phyloP scores from a whole-genome alignment of 2,888 invertebrate genomes.

The Capitulum mitella region DNA sequence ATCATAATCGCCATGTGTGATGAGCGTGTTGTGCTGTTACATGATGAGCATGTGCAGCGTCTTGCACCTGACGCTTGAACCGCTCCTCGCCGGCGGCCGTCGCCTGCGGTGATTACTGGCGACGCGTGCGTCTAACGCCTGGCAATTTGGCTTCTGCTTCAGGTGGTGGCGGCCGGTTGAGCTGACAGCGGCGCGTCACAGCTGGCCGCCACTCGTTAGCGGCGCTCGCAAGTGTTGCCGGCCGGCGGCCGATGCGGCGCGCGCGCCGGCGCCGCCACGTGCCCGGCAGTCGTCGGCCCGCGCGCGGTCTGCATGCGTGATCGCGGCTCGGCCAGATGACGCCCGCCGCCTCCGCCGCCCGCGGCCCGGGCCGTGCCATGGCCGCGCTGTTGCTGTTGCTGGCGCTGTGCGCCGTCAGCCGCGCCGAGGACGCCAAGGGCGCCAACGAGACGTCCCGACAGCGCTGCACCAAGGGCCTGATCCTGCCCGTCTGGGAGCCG shows the following conservation, averaged over 20 bases:
- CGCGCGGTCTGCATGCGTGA: constrained; percentile 27
- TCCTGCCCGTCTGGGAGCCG: constrained; percentile 86
- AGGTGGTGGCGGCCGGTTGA: neutral
- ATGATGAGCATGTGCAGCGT: too few species aligned
- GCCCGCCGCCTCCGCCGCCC: constrained; percentile 28
- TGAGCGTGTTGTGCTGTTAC: too few species aligned
- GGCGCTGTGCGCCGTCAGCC: constrained; percentile 29
- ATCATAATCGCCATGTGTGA: too few species aligned
- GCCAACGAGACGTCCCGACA: constrained; percentile 22
- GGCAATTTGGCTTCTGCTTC: neutral
- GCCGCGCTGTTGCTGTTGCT: constrained; percentile 29
- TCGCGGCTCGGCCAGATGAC: constrained; percentile 15
- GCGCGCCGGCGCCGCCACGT: neutral
- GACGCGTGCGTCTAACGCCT: neutral
- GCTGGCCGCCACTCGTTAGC: neutral
- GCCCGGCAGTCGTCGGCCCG: neutral
- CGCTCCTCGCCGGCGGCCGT: too few species aligned
- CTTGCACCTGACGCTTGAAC: too few species aligned
- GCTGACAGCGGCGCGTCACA: neutral
- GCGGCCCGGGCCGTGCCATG: constrained; percentile 27
- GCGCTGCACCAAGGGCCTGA: constrained; percentile 70
- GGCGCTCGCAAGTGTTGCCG: constrained; percentile 1
- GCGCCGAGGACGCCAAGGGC: constrained; percentile 30
- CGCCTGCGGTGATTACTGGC: too few species aligned
- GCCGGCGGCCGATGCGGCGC: neutral